phyloP scores from a whole-genome alignment of 1,140 invertebrate genomes.

The Tribolium madens region DNA sequence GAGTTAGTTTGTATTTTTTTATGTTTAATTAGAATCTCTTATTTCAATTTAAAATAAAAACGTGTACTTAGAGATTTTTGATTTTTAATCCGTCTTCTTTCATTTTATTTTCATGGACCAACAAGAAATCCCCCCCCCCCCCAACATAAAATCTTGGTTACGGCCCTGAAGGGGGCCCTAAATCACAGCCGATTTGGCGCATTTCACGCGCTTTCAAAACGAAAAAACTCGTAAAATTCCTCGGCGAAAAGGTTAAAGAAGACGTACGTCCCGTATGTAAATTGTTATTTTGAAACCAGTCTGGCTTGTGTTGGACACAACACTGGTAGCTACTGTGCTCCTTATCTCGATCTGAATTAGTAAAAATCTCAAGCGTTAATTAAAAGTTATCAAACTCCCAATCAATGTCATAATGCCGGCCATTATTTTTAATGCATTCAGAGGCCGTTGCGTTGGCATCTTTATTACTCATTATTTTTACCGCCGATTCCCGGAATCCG shows the following conservation, averaged over 20 bases:
- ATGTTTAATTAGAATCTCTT: too few relatives aligned
- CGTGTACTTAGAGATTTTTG: too few relatives aligned
- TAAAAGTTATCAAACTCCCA: slow-evolving; percentile 56
- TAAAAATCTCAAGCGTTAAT: slow-evolving; percentile 59
- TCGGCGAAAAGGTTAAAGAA: slow-evolving; percentile 16
- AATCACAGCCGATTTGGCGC: slow-evolving; percentile 3
- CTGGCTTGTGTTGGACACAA: slow-evolving; percentile 46
- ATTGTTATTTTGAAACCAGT: slow-evolving; percentile 43
- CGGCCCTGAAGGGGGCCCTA: background rate
- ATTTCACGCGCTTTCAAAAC: background rate
- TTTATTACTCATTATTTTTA: slow-evolving; percentile 51
- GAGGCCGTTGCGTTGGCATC: slow-evolving; percentile 42
- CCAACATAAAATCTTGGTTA: too few relatives aligned
- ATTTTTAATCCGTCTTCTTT: too few relatives aligned
- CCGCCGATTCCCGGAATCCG: slow-evolving; percentile 3
- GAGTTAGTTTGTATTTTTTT: too few relatives aligned
- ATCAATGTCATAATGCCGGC: slow-evolving; percentile 50
- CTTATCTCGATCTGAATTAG: slow-evolving; percentile 60
- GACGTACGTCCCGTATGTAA: slow-evolving; percentile 21
- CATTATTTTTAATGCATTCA: slow-evolving; percentile 52
- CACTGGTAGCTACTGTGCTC: slow-evolving; percentile 53
- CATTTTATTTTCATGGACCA: too few relatives aligned
- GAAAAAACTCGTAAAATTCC: slow-evolving; percentile 9
- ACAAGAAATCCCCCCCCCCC: too few relatives aligned
- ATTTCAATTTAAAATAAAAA: too few relatives aligned